Conservation (phyloP, 1,140 invertebrate species). For the Anastrepha obliqua region DNA sequence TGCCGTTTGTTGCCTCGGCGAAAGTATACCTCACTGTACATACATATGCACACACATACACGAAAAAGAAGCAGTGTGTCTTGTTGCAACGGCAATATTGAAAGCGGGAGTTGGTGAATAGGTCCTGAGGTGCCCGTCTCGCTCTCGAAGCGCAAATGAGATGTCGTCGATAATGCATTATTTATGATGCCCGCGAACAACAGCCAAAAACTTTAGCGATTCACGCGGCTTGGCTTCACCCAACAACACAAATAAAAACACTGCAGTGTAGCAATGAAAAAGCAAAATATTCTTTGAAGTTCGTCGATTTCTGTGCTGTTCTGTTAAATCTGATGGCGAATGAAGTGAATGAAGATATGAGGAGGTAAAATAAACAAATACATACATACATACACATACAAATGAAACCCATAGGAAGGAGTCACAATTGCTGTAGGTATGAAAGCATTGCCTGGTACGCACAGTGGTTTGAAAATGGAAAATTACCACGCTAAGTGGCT, state of each 20-base stretch:
- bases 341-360: too few relatives aligned
- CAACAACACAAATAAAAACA: neutral
- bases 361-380: neutral
- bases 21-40: neutral
- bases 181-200: conserved; percentile 57
- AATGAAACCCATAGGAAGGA: neutral
- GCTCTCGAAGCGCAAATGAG: conserved; percentile 41
- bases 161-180: conserved; percentile 59
- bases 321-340: conserved; percentile 5
- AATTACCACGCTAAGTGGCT: neutral
- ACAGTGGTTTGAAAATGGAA: neutral
- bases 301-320: conserved; percentile 8
- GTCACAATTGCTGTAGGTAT: neutral
- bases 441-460: neutral
- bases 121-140: conserved; percentile 32
- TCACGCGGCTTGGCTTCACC: neutral
- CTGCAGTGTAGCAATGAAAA: neutral
- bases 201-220: conserved; percentile 20
- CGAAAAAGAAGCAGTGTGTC: neutral
- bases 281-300: conserved; percentile 52
- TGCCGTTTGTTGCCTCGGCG: neutral
- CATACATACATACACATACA: neutral
- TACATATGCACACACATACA: neutral
- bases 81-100: neutral
- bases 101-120: neutral